Percentiles rank a stretch among this genome's conserved stretches.
phyloP scores from a whole-genome alignment of 2,888 invertebrate genomes.

The Thymelicus sylvestris region DNA sequence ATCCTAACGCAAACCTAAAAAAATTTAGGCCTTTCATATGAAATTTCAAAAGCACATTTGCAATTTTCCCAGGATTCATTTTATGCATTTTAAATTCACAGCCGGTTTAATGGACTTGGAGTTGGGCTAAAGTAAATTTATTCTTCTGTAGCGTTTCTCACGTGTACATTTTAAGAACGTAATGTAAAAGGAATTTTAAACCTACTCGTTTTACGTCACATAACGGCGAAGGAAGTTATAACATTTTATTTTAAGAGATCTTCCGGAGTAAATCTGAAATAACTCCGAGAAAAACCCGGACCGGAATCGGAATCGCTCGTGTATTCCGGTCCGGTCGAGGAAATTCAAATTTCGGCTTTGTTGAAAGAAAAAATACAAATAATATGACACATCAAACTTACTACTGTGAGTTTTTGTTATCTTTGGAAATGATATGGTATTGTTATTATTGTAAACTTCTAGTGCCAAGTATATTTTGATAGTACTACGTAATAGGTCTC shows the following conservation, averaged over 20 bases:
- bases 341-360: too few relatives aligned
- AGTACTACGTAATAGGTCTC: too few relatives aligned
- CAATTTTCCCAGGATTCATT: not conserved
- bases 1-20: not conserved
- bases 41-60: not conserved
- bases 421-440: too few relatives aligned
- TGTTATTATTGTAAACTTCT: too few relatives aligned
- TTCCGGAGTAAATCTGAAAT: not conserved
- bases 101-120: slow-evolving; percentile 6
- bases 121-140: slow-evolving; percentile 8
- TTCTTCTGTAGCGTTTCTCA: not conserved
- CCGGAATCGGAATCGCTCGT: not conserved
- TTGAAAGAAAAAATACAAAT: too few relatives aligned
- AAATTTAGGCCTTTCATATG: not conserved
- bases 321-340: too few relatives aligned
- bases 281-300: not conserved
- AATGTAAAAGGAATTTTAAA: slow-evolving; percentile 2
- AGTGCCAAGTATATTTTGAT: too few relatives aligned
- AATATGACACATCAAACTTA: too few relatives aligned
- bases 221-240: not conserved
- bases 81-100: slow-evolving; percentile 17
- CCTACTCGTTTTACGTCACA: not conserved
- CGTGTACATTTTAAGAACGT: not conserved
- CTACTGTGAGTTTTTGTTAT: too few relatives aligned
- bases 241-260: not conserved